Evolutionary conservation across 2,888 invertebrate genomes (phyloP).

Genomic region (Pecten maximus): DNA sequence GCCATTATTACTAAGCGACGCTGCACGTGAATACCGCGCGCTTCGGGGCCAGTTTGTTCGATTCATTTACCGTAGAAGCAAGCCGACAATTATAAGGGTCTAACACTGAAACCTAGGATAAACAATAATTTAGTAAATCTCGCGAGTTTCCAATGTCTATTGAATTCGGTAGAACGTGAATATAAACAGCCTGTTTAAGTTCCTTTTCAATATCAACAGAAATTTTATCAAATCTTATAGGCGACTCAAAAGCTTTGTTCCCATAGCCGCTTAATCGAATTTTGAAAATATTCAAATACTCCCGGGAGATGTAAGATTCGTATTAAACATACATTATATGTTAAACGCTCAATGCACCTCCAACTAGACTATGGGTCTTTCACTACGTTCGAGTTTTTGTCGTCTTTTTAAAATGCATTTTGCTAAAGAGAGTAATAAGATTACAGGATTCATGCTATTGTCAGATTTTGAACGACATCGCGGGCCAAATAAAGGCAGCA

Average conservation of each 20-base stretch:
- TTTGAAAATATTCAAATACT: conserved; percentile 11
- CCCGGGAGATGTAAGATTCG: not conserved
- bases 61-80: not conserved
- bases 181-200: not conserved
- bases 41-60: conserved; percentile 9
- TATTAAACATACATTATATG: not conserved
- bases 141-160: not conserved
- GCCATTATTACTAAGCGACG: not conserved
- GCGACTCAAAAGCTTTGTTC: conserved; percentile 9
- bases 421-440: not conserved
- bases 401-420: not conserved
- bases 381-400: not conserved
- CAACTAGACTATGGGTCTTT: not conserved
- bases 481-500: not conserved
- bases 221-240: conserved; percentile 23
- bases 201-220: conserved; percentile 15
- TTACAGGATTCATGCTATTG: not conserved
- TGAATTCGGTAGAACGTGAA: not conserved
- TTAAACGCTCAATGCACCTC: not conserved
- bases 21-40: not conserved
- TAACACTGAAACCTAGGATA: not conserved
- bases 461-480: not conserved
- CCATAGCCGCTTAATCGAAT: conserved; percentile 8
- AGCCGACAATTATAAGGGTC: not conserved
- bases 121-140: conserved; percentile 5